Base-by-base conservation (phyloP, 2,888 invertebrate species). In the Aphidius colemani region DNA sequence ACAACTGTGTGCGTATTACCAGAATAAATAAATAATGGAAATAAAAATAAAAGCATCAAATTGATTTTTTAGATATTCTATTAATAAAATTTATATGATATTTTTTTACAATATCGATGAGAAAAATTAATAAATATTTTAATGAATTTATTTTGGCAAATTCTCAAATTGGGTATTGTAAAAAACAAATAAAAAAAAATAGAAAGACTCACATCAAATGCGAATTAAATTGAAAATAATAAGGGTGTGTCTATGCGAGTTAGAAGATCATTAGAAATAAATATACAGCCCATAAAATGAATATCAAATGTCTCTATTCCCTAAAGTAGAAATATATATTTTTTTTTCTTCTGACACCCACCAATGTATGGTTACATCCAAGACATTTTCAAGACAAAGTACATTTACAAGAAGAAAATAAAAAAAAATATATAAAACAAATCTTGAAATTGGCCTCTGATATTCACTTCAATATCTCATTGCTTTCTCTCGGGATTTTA, bases 401-500 rank as follows among this genome's bases (percentile, higher is more conserved):
- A 30, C 5, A 30, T 30, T 0, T 30, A 30, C 13, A 18, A 18
- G 2, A 18, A 61, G 58, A 9, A 48, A 53, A 9, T 13, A 41
- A 43, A 53, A 44, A 61, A 55, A 45, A 50, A 63, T 40, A 60
- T 44, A 45, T 49, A 13, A 11, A 45, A 39, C 18, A 65, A 61
- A 56, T 60, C 56, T 61, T 44, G 10, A 65, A 55, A 65, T 67
- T 67, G 18, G 58, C 57, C 63, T 49, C 63, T 66, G 53, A 10
- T 46, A 62, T 66, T 63, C 59, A 59, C 61, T 44, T 61, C 65
- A 53, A 10, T 51, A 63, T 65, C 64, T 61, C 64, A 66, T 62
- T 61, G 30, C 53, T 59, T 45, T 66, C 62, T 66, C 63, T 64
- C 61, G 67, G 67, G 67, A 69, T 65, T 68, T 69, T 68, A 69